Conservation (phyloP, 2,797 vertebrate species). For the Onychomys arenicola region DNA sequence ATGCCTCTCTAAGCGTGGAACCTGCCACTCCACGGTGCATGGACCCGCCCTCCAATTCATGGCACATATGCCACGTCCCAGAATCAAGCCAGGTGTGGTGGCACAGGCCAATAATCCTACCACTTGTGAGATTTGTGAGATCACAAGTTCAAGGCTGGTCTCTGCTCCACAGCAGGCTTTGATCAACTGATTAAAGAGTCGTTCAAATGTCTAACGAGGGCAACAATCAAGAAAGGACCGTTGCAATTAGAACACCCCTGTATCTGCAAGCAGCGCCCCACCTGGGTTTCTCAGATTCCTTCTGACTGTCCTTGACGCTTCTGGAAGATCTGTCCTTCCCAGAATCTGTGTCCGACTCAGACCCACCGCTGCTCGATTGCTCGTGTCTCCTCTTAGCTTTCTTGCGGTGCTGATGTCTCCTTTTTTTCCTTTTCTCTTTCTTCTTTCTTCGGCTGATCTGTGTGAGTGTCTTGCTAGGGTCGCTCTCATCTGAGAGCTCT, state of each 20-base stretch:
- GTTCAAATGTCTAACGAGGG: background rate
- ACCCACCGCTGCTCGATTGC: slow-evolving; percentile 86
- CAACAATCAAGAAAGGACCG: background rate
- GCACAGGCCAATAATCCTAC: background rate
- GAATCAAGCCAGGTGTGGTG: background rate
- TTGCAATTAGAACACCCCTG: background rate
- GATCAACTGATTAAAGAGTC: background rate
- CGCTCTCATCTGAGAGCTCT: slow-evolving; percentile 83
- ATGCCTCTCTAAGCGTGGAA: background rate
- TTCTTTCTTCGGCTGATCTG: slow-evolving; percentile 86
- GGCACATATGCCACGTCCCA: background rate
- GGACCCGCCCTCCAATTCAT: fast-evolving
- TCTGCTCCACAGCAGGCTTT: background rate
- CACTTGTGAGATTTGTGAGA: background rate
- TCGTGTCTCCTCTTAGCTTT: slow-evolving; percentile 86
- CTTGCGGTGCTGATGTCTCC: slow-evolving; percentile 90
- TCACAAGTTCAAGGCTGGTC: background rate
- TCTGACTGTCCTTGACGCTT: slow-evolving; percentile 83
- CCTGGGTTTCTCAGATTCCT: slow-evolving; percentile 76
- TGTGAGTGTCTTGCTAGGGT: slow-evolving; percentile 69
- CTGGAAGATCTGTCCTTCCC: slow-evolving; percentile 51
- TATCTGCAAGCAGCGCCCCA: slow-evolving; percentile 63
- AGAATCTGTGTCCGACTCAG: slow-evolving; percentile 84
- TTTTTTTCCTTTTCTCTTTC: slow-evolving; percentile 92
- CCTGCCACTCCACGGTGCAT: fast-evolving